Evolutionary conservation across 2,888 invertebrate genomes (phyloP).

Genomic region (Chelonus formosanus): DNA sequence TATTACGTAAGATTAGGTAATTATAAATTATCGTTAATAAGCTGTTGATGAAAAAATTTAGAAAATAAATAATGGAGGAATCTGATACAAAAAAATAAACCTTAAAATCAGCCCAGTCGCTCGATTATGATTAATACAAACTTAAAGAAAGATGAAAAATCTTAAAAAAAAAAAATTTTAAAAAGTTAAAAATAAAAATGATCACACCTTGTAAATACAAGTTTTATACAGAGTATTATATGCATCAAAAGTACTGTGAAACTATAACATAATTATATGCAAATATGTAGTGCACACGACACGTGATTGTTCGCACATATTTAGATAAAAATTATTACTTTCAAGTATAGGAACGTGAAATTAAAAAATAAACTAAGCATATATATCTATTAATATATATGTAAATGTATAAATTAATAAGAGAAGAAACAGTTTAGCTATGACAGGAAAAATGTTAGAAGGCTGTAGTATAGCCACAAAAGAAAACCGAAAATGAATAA

Average conservation of each 20-base stretch:
- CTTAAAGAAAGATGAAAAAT: slow-evolving; percentile 39
- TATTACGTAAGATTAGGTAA: slow-evolving; percentile 47
- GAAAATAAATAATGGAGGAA: slow-evolving; percentile 28
- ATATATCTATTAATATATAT: slow-evolving; percentile 27
- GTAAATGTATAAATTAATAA: slow-evolving; percentile 32
- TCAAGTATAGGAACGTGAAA: slow-evolving; percentile 40
- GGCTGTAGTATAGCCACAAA: slow-evolving; percentile 15
- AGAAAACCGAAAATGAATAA: slow-evolving; percentile 41
- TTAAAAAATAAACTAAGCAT: slow-evolving; percentile 25
- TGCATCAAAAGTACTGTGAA: slow-evolving; percentile 59
- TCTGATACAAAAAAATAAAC: slow-evolving; percentile 36
- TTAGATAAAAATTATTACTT: slow-evolving; percentile 56
- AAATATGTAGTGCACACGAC: slow-evolving; percentile 58
- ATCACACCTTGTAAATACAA: slow-evolving; percentile 64
- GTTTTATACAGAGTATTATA: slow-evolving; percentile 65
- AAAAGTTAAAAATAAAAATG: slow-evolving; percentile 44
- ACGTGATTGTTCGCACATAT: slow-evolving; percentile 63
- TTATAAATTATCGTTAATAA: slow-evolving; percentile 2
- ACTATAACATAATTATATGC: slow-evolving; percentile 46
- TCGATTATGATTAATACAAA: slow-evolving; percentile 43
- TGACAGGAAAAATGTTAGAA: slow-evolving; percentile 23
- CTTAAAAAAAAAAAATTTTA: slow-evolving; percentile 34
- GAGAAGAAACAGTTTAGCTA: slow-evolving; percentile 30
- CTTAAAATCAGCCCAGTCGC: slow-evolving; percentile 39
- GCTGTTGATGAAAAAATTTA: slow-evolving; percentile 13